Conservation (phyloP, 2,113 vertebrate species). For the Deroptyus accipitrinus region DNA sequence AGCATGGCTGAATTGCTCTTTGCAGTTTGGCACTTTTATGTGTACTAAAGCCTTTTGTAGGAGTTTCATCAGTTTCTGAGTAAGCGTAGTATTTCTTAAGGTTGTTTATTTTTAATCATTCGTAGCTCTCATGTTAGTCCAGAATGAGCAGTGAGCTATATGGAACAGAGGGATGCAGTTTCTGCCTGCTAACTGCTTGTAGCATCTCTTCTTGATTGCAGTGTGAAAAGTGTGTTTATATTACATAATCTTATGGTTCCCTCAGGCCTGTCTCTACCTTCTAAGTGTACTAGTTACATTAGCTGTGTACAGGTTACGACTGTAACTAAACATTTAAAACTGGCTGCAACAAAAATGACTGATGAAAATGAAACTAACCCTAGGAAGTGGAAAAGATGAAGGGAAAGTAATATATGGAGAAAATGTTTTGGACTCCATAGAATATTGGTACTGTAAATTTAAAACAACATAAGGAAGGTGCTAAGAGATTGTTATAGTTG, state of each 20-base stretch:
- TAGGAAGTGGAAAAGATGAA: not conserved
- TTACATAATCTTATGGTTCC: not conserved
- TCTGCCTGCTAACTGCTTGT: not conserved
- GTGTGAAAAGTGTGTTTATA: not conserved
- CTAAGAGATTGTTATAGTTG: not conserved
- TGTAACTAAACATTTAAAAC: not conserved
- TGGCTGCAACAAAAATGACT: not conserved
- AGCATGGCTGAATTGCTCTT: not conserved
- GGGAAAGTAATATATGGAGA: not conserved
- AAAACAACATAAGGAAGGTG: not conserved
- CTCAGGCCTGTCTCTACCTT: not conserved
- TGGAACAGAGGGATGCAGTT: not conserved
- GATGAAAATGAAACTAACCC: not conserved
- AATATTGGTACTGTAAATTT: not conserved
- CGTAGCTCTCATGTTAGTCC: accelerated
- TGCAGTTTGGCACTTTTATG: not conserved
- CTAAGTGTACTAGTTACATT: not conserved
- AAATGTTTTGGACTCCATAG: not conserved
- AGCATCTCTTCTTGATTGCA: not conserved
- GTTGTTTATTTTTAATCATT: not conserved
- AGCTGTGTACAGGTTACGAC: not conserved
- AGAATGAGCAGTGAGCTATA: not conserved
- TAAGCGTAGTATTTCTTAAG: not conserved
- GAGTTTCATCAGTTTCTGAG: not conserved
- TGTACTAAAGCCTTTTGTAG: not conserved